phyloP scores from a whole-genome alignment of 2,797 vertebrate genomes.

The Apodemus agrarius region DNA sequence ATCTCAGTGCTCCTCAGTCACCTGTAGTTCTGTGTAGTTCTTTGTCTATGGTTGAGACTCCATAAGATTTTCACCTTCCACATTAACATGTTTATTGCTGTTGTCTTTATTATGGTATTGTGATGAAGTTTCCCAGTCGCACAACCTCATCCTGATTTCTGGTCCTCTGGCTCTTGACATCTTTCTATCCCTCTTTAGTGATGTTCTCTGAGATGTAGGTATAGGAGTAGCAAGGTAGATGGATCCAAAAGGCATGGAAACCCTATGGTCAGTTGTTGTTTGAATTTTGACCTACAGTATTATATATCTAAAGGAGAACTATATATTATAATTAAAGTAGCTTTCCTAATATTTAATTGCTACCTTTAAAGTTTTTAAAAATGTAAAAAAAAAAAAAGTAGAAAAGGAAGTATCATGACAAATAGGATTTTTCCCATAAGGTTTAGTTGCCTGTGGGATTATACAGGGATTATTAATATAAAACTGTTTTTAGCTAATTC shows the following conservation, averaged over 20 bases:
- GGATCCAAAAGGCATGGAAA: not conserved
- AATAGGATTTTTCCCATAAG: not conserved
- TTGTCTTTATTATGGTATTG: not conserved
- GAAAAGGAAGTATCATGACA: not conserved
- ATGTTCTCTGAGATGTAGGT: not conserved
- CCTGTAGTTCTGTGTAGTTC: not conserved
- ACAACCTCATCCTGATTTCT: not conserved
- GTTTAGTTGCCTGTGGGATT: not conserved
- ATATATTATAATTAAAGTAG: not conserved
- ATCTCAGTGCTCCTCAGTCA: not conserved
- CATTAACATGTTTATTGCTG: not conserved
- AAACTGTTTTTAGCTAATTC: conserved; percentile 28
- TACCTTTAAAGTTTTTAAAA: conserved; percentile 14
- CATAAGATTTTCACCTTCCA: not conserved
- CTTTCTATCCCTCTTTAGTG: not conserved
- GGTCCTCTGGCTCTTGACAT: not conserved
- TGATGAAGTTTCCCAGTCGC: not conserved
- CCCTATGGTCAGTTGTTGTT: not conserved
- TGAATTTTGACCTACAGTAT: not conserved
- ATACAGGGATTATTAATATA: not conserved
- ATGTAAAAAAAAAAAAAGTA: not conserved
- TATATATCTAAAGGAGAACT: not conserved
- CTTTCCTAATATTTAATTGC: not conserved
- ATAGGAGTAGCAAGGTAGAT: not conserved
- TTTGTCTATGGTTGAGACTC: not conserved